These are phyloP conservation scores for Tolypeutes matacus DNA, from an alignment of 2,797 vertebrate species.

Conservation along the genomic window DNA sequence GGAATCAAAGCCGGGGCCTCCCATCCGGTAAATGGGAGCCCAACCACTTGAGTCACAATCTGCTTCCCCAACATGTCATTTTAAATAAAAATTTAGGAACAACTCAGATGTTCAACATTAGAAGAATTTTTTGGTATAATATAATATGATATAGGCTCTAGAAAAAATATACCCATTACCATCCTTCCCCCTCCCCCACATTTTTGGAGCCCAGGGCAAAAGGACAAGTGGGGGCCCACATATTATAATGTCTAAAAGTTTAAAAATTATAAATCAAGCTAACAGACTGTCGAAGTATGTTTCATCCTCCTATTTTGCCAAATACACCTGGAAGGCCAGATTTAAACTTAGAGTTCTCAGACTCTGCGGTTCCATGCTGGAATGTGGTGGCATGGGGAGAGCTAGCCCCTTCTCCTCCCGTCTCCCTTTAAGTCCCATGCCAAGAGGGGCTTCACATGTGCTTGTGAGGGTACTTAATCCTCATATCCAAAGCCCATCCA, in stretches of 20 bases:
- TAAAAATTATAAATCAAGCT: slow-evolving; percentile 32
- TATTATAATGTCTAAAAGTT: slow-evolving; percentile 33
- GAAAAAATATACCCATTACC: background rate
- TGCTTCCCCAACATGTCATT: background rate
- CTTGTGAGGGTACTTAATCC: background rate
- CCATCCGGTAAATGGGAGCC: too few relatives aligned
- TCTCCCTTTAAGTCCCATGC: background rate
- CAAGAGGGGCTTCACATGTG: background rate
- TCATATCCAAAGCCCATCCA: background rate
- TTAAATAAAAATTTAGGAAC: slow-evolving; percentile 43
- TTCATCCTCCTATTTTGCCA: slow-evolving; percentile 26
- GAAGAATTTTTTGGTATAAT: background rate
- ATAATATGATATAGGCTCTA: background rate
- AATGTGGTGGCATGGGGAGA: background rate
- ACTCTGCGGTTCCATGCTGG: background rate
- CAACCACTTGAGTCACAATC: too few relatives aligned
- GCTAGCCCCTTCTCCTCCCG: background rate
- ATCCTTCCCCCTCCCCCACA: background rate
- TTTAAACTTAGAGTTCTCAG: slow-evolving; percentile 41
- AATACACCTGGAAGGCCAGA: background rate
- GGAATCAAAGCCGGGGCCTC: too few relatives aligned
- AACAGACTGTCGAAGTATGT: background rate
- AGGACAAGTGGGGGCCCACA: background rate
- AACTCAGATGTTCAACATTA: slow-evolving; percentile 28
- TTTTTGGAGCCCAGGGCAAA: background rate